phyloP scores from a whole-genome alignment of 2,113 vertebrate species.

The Forbesichthys agassizii region DNA sequence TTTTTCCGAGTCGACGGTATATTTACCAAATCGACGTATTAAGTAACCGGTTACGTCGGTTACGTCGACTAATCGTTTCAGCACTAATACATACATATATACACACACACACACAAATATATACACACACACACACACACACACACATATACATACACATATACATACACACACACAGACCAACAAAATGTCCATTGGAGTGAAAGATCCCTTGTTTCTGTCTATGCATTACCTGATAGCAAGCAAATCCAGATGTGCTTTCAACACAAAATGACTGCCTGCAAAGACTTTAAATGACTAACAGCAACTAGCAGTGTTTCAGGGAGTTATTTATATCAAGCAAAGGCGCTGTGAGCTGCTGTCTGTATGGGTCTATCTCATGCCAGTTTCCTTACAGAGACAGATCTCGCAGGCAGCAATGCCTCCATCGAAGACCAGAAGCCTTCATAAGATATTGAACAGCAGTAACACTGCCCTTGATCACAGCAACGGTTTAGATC shows the following conservation, averaged over 20 bases:
- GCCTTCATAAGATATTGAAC: slow-evolving; percentile 53
- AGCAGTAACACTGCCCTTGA: slow-evolving; percentile 30
- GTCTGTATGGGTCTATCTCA: slow-evolving; percentile 44
- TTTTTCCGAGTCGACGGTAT: no score
- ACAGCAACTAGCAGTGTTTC: slow-evolving; percentile 24
- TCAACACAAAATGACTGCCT: slow-evolving; percentile 10
- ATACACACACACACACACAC: no score
- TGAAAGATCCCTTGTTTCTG: no score
- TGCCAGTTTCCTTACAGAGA: slow-evolving; percentile 44
- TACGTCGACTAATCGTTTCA: no score
- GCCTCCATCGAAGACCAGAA: slow-evolving; percentile 35
- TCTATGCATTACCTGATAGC: background rate
- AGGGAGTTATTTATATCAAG: slow-evolving; percentile 45
- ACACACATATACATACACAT: no score
- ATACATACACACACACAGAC: no score
- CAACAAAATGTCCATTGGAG: no score
- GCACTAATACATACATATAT: no score
- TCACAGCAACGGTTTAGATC: slow-evolving; percentile 48
- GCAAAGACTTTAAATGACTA: background rate
- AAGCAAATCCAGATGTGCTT: slow-evolving; percentile 14
- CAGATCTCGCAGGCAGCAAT: slow-evolving; percentile 38
- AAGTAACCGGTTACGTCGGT: no score
- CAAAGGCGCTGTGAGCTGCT: slow-evolving; percentile 15
- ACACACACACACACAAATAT: no score
- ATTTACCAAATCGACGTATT: no score